Evolutionary conservation across 2,888 invertebrate species (phyloP).

Genomic region (Tenthredo distinguenda): DNA sequence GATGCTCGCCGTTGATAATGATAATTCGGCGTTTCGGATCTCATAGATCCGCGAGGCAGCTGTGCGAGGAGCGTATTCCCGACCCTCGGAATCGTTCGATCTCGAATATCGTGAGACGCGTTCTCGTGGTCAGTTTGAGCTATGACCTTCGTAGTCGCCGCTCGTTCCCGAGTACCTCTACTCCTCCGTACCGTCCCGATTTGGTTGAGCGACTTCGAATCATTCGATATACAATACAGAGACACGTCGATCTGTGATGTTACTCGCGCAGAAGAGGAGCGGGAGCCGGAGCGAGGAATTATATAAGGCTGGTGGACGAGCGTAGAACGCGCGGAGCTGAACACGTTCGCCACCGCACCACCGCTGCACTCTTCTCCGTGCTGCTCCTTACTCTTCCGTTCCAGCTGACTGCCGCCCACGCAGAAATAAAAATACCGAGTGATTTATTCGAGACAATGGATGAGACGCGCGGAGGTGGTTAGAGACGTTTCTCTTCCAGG

Average conservation of each 20-base stretch:
- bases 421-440: conserved; percentile 25
- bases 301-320: conserved; percentile 22
- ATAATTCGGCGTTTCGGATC: conserved; percentile 10
- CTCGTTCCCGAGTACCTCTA: not conserved
- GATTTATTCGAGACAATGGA: conserved; percentile 47
- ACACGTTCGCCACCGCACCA: conserved; percentile 6
- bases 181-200: conserved; percentile 14
- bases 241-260: conserved; percentile 10
- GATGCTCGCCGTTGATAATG: not conserved
- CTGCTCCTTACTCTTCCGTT: conserved; percentile 41
- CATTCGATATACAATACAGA: conserved; percentile 14
- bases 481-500: not conserved
- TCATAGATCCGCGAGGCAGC: not conserved
- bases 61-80: conserved; percentile 1
- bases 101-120: conserved; percentile 38
- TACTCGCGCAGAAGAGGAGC: not conserved
- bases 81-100: conserved; percentile 22
- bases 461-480: conserved; percentile 17
- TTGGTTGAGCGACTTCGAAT: conserved; percentile 39
- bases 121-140: conserved; percentile 36
- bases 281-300: conserved; percentile 10
- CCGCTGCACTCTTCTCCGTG: conserved; percentile 9
- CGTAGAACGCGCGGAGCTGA: not conserved
- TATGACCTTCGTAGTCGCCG: conserved; percentile 24
- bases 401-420: conserved; percentile 51